These are phyloP conservation scores for Thalassoma bifasciatum DNA, from an alignment of 2,113 vertebrate genomes.

Conservation along the genomic window DNA sequence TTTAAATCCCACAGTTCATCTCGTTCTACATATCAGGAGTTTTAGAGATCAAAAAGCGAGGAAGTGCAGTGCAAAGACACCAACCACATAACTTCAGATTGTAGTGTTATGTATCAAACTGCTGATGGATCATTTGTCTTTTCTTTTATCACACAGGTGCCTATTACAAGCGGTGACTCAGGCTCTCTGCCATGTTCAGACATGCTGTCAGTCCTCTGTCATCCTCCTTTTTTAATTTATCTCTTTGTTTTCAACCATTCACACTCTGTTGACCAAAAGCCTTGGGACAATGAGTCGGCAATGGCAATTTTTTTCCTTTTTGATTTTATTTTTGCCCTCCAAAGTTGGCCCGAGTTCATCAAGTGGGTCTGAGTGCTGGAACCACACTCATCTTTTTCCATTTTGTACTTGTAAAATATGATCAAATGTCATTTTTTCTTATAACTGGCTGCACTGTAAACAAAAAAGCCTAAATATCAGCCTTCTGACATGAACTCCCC, in stretches of 20 bases:
- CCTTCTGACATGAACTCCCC: slow-evolving; percentile 27
- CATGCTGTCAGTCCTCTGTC: slow-evolving; percentile 56
- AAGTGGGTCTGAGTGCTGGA: slow-evolving; percentile 52
- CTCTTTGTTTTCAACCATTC: slow-evolving; percentile 55
- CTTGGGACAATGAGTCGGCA: slow-evolving; percentile 61
- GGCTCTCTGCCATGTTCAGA: slow-evolving; percentile 56
- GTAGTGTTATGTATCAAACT: not conserved
- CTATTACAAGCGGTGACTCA: slow-evolving; percentile 85
- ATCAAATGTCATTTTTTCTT: slow-evolving; percentile 39
- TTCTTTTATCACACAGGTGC: slow-evolving; percentile 75
- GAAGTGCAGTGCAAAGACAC: not conserved
- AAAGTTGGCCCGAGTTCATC: slow-evolving; percentile 24
- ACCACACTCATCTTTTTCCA: slow-evolving; percentile 19
- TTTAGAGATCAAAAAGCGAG: not conserved
- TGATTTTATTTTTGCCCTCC: slow-evolving; percentile 19
- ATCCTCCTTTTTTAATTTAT: slow-evolving; percentile 48
- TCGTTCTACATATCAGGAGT: not conserved
- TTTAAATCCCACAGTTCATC: too few relatives aligned
- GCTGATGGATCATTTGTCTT: slow-evolving; percentile 39
- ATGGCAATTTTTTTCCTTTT: slow-evolving; percentile 19
- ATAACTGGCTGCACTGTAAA: slow-evolving; percentile 50
- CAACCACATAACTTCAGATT: not conserved
- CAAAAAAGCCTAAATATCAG: slow-evolving; percentile 47
- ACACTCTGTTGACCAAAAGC: slow-evolving; percentile 59
- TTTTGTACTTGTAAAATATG: slow-evolving; percentile 21